Evolutionary conservation across 2,888 invertebrate species (phyloP), one percentile per base, ranked within the genome.

Genomic region (Danaus chrysippus): DNA sequence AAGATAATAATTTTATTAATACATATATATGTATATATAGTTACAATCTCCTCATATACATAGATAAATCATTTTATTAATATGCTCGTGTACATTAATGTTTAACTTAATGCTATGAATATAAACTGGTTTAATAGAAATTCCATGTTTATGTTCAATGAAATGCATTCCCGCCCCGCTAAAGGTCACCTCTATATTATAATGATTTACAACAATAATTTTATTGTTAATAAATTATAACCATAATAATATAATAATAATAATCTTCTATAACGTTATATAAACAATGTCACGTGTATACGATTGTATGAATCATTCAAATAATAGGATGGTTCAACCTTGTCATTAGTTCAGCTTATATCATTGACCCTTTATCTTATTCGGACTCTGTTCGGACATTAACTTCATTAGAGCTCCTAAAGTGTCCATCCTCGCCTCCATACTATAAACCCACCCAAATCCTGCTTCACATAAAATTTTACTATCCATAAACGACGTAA

Each of bases 121-220:
- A 10, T 46, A 49, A 49, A 49, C 17, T 49, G 17, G 17, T 49
- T 49, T 17, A 10, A 49, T 49, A 49, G 17, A 17, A 49, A 17
- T 49, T 17, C 17, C 15, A 49, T 49, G 49, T 49, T 49, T 17
- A 49, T 49, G 15, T 15, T 17, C 17, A 17, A 49, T 17, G 15
- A 10, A 17, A 49, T 17, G 17, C 49, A 10, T 17, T 10, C 17
- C n/a, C 9, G n/a, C 12, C 49, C 17, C n/a, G 9, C n/a, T 10
- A 49, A 49, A 49, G 49, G 49, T 49, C 49, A 17, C 49, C 10
- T 49, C 17, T 17, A 49, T 49, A 17, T 49, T 17, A 17, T 17
- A n/a, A 17, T 49, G 49, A 49, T 49, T 49, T 49, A 17, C 17
- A 46, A 46, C 46, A 49, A 17, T 49, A 1, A 49, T 49, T 10